Evolutionary conservation across 2,113 vertebrate species (phyloP).

Genomic region (Protobothrops flavoviridis): DNA sequence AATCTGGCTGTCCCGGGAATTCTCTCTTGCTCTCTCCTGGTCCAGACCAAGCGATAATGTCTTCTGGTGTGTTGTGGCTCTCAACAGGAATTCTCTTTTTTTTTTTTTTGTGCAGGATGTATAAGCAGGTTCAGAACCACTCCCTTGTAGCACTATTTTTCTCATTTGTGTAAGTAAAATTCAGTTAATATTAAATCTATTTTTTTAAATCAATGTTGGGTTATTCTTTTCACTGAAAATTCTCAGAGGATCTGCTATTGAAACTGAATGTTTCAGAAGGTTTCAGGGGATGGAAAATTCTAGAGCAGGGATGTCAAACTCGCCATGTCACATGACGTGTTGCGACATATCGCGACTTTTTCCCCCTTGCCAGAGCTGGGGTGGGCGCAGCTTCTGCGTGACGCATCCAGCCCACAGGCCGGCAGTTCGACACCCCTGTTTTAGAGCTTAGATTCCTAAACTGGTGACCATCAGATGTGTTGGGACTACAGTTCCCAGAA

Average conservation of each 20-base stretch:
- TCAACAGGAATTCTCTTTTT: background rate
- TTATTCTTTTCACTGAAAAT: background rate
- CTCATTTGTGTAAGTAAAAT: background rate
- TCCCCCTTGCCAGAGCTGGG: too few relatives aligned
- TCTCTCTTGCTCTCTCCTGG: constrained; percentile 2
- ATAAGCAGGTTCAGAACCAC: constrained; percentile 19
- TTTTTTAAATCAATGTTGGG: background rate
- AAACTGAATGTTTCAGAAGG: background rate
- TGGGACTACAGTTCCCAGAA: background rate
- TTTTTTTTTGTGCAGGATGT: constrained; percentile 32
- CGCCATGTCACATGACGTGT: fast-evolving
- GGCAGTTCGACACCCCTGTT: too few relatives aligned
- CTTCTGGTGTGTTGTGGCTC: constrained; percentile 17
- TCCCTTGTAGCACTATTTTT: background rate
- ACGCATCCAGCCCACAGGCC: too few relatives aligned
- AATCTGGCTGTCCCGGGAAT: constrained; percentile 34
- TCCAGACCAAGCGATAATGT: constrained; percentile 42
- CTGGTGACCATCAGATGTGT: background rate
- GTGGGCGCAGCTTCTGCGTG: too few relatives aligned
- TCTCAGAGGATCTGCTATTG: background rate
- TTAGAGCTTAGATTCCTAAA: background rate
- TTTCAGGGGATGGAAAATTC: background rate
- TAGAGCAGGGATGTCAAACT: too few relatives aligned
- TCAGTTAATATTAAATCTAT: background rate
- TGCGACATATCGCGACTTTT: too few relatives aligned